Evolutionary conservation across 2,888 invertebrate species (phyloP).

Genomic region (Hyposoter dolosus): DNA sequence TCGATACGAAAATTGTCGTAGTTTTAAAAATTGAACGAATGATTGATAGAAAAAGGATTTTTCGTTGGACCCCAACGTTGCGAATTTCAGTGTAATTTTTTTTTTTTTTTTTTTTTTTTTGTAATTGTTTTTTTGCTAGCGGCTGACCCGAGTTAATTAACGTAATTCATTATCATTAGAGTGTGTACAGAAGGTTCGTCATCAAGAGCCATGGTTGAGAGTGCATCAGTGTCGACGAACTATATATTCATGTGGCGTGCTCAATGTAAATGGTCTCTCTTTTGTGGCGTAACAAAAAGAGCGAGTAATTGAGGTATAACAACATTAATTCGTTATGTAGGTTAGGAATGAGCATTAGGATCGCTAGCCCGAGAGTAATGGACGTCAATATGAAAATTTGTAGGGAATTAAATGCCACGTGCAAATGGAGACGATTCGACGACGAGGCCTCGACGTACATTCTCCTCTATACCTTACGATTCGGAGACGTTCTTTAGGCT

Average conservation of each 20-base stretch:
- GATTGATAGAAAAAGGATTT: too few relatives aligned
- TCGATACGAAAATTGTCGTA: too few relatives aligned
- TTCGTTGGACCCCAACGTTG: too few relatives aligned
- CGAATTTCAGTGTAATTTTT: too few relatives aligned
- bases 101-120: too few relatives aligned
- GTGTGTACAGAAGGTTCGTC: slow-evolving; percentile 12
- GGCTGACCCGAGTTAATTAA: neutral
- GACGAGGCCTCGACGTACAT: neutral
- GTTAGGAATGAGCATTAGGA: slow-evolving; percentile 57
- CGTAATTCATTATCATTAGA: neutral
- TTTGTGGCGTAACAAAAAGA: slow-evolving; percentile 63
- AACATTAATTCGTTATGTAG: slow-evolving; percentile 63
- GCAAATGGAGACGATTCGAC: slow-evolving; percentile 6
- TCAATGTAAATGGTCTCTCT: slow-evolving; percentile 50
- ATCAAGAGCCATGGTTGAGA: slow-evolving; percentile 15
- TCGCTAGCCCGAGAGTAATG: slow-evolving; percentile 10
- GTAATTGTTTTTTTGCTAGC: neutral
- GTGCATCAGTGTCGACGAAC: slow-evolving; percentile 54
- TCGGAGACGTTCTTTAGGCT: neutral
- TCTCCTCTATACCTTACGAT: neutral
- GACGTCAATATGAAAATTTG: slow-evolving; percentile 30
- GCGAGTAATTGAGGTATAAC: slow-evolving; percentile 33
- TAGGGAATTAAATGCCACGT: slow-evolving; percentile 36
- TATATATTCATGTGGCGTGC: slow-evolving; percentile 18
- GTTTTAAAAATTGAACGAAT: too few relatives aligned